Conservation (phyloP, 2,113 vertebrate species). For the Piliocolobus tephrosceles region DNA sequence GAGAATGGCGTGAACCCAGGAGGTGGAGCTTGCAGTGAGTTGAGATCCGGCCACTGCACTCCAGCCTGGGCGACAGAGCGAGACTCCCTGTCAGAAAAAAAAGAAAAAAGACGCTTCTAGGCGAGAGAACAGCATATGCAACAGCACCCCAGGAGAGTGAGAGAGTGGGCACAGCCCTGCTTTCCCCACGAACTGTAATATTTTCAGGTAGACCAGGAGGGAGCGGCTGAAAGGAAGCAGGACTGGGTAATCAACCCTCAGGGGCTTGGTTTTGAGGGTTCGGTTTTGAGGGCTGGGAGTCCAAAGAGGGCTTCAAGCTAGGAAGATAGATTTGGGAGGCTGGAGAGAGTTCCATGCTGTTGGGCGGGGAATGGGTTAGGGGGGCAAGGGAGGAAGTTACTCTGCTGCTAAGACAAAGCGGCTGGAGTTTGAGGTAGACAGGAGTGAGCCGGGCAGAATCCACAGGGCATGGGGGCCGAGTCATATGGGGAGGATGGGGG, state of each 20-base stretch:
- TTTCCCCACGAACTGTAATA: neutral
- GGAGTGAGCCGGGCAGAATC: fast-evolving
- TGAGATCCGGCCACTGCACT: no score
- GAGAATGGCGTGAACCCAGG: no score
- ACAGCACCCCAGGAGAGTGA: neutral
- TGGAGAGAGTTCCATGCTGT: neutral
- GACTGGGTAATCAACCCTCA: neutral
- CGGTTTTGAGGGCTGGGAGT: neutral
- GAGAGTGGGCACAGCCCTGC: neutral
- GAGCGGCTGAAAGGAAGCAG: neutral
- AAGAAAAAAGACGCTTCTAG: neutral
- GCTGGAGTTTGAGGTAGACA: no score
- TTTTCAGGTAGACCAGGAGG: neutral
- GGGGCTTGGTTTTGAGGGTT: neutral
- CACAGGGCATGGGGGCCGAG: neutral
- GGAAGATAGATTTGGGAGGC: neutral
- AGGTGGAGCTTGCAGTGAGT: no score
- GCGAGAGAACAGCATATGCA: neutral
- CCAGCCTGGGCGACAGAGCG: no score
- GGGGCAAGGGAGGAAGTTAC: neutral
- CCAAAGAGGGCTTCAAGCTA: neutral
- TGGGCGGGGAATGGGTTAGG: neutral
- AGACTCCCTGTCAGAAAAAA: no score
- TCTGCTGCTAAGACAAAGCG: neutral
- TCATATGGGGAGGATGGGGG: fast-evolving